Evolutionary conservation across 2,797 vertebrate species (phyloP), one percentile per base, ranked within the genome.

Genomic region (Petrocephalus sullivani): DNA sequence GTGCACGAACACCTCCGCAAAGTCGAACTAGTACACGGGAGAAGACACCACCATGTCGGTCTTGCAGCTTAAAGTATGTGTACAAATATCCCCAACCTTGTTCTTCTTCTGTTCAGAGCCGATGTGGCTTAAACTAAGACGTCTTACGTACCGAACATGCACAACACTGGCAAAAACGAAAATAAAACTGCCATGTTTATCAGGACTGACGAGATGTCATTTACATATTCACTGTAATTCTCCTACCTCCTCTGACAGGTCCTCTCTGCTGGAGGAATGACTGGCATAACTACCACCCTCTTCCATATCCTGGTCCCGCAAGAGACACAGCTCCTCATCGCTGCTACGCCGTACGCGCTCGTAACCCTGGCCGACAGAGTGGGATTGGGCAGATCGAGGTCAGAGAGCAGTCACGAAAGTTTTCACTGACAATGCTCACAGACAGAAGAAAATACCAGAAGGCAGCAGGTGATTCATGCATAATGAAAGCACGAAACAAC

Each of bases 321-420:
- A 91, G 57, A 99, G 92, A 89, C 94, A 97, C 33, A 99, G 92
- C 19, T 99, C 98, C 86, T 99, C 98, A 58, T 99, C 98, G 0
- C 98, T 99, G 90, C 95, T 96, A 7, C 95, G 96, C 21, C 97
- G 94, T 12, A 99, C 94, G 0, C 97, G 96, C 19, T 97, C 97
- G 91, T 99, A 99, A 23, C 98, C 98, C 92, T 97, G 58, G 53
- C 46, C 7, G 21, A 41, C 37, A 71, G 4, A 86, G 21, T 64
- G 85, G 14, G 75, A 41, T 56, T 1, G 28, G 71, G 14, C 37
- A 46, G 33, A 46, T 46, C 37, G 37, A 78, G 14, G 67, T 37
- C 28, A 37, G 67, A 75, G 67, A 28, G 6, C 58, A 75, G 28
- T 37, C 33, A 46, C 37, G 41, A n/a, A 78, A 0, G 0, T 2